Conservation (phyloP, 23 tunicate genomes). For the Halocynthia aurantium region DNA sequence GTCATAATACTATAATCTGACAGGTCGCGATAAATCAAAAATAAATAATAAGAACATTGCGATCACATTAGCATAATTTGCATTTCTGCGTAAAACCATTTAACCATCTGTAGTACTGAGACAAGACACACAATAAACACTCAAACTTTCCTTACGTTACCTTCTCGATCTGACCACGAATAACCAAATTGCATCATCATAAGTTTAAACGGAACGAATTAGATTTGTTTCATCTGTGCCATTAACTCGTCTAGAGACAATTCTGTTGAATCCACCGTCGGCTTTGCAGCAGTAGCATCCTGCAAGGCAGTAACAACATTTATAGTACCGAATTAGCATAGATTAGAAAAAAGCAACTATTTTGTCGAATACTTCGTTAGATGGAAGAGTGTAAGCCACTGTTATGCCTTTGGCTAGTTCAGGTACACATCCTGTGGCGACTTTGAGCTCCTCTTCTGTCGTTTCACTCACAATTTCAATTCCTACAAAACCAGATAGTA, state of each 20-base stretch:
- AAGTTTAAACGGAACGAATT: neutral
- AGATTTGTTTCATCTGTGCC: slow-evolving; percentile 69
- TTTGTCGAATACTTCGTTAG: slow-evolving; percentile 9
- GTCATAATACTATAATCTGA: too few relatives aligned
- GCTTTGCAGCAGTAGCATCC: neutral
- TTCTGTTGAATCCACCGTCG: slow-evolving; percentile 20
- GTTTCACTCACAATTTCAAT: neutral
- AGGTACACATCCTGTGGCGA: slow-evolving; percentile 6
- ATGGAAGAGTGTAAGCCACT: slow-evolving; percentile 72
- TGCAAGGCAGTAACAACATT: neutral
- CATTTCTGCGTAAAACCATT: too few relatives aligned
- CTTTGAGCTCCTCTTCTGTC: slow-evolving; percentile 12
- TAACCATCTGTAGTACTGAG: too few relatives aligned
- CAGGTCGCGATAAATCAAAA: too few relatives aligned
- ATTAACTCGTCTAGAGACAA: slow-evolving; percentile 83
- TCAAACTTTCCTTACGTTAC: too few relatives aligned
- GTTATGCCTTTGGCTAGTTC: slow-evolving; percentile 43
- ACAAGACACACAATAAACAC: too few relatives aligned
- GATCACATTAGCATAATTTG: too few relatives aligned
- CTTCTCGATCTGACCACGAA: too few relatives aligned
- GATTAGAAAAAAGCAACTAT: neutral
- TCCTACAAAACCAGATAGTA: too few relatives aligned
- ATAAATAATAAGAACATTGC: too few relatives aligned
- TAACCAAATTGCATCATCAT: too few relatives aligned
- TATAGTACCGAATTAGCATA: too few relatives aligned